Base-by-base conservation (phyloP, 2,888 invertebrate species). In the Dichetophora obliterata region DNA sequence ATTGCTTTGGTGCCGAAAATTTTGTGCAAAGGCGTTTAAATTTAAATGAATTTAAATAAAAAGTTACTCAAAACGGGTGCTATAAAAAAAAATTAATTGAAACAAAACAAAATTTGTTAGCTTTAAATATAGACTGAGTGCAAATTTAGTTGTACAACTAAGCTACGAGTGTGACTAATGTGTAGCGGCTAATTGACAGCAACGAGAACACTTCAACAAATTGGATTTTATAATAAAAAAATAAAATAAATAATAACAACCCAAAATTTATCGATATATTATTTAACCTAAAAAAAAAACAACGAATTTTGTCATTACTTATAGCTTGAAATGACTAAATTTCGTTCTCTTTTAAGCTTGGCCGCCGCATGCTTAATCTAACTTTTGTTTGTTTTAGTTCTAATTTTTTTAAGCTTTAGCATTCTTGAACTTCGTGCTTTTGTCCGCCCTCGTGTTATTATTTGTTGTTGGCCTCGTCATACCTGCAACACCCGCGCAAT, bases 41-140 rank as follows among this genome's bases (percentile, higher is more conserved):
- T 31, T 31, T 31, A 31, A 31, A 31, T 5, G 31, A 31, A 31
- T 31, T 59, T 16, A 14, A 75, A 48, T n/a, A 31, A 68, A 68
- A 75, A 52, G 22, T 50, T 19, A 27, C 59, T 74, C 77, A 73
- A 76, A 69, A 80, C 76, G 66, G 54, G 77, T 75, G 69, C 75
- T 75, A 75, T 69, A 77, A 77, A 69, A 75, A 65, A 65, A 70
- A 75, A 66, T 77, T 65, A 71, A 61, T 76, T 69, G 68, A 72
- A 57, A 79, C 79, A 79, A 78, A 75, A 78, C 52, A 52, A 37
- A 59, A 37, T 75, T 50, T 76, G 69, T 79, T 79, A 6, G 70
- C 52, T 76, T 66, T 59, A 78, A 75, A 80, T 69, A 75, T 65
- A 63, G 68, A 79, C 77, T 78, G 75, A 80, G 80, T 79, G 77